Base-by-base conservation (phyloP, 2,888 invertebrate species). In the Ptilodon capucinus region DNA sequence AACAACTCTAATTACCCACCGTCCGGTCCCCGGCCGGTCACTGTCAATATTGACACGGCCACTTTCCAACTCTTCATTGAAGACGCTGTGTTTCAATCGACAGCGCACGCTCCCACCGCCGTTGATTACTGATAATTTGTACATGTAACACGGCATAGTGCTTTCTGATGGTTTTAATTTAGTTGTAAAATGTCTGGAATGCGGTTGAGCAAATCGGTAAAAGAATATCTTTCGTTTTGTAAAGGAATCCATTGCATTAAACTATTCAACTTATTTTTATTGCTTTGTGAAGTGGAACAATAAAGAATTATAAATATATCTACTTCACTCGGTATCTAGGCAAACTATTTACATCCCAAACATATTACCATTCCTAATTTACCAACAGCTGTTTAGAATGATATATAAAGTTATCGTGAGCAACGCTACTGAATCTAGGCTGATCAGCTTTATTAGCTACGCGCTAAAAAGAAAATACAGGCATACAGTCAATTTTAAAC, bases 61-160 rank as follows among this genome's bases (percentile, higher is more conserved):
- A 72, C 74, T 74, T 74, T 74, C 74, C 61, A 70, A 66, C 60
- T 45, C 45, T 62, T 58, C 65, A 61, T 59, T 58, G 56, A 52
- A 53, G 40, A 51, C 52, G 59, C 60, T 61, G 68, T 61, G 57
- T 71, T 64, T 58, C 62, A 64, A 66, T 57, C 57, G 53, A 32
- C 25, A 16, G 44, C 19, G 46, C 34, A 14, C 14, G 19, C 42
- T 38, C 45, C 38, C 66, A 66, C 67, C 59, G 54, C 54, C 52
- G 59, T 69, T 71, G 64, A 65, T 69, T 68, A 71, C 66, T 71
- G 69, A 67, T 74, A 63, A 74, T 74, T 74, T 62, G 64, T 64
- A 67, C 60, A 56, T 49, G 57, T 64, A 70, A 57, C 48, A 39
- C 52, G 50, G 50, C 11, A 40, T 25, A 40, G 40, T 40, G 40